phyloP scores from a whole-genome alignment of 2,113 vertebrate species.

The Vanacampus margaritifer region DNA sequence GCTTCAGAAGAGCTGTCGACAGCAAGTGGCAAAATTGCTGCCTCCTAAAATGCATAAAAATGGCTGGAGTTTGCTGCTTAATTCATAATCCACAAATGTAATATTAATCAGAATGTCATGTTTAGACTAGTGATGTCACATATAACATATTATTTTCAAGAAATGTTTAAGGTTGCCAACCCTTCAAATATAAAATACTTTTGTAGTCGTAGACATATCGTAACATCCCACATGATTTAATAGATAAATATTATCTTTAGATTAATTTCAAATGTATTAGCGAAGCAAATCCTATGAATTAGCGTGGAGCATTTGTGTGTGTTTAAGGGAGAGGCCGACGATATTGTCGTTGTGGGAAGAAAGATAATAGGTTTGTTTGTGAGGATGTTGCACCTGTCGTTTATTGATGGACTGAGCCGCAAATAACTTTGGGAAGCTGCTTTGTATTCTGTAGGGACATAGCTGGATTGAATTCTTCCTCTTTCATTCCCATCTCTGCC shows the following conservation, averaged over 20 bases:
- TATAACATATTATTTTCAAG: no score
- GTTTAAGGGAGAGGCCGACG: background rate
- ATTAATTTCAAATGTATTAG: background rate
- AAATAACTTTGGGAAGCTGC: conserved; percentile 59
- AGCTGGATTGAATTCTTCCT: conserved; percentile 7
- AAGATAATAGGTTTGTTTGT: conserved; percentile 64
- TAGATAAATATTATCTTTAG: background rate
- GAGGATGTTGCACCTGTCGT: conserved; percentile 60
- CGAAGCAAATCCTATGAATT: background rate
- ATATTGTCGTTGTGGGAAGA: conserved; percentile 53
- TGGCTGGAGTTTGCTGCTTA: no score
- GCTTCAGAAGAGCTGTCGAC: no score
- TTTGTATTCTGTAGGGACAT: conserved; percentile 19
- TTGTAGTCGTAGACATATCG: background rate
- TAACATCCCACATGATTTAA: no score
- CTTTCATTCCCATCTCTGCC: background rate
- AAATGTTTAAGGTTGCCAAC: no score
- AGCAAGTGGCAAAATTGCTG: no score
- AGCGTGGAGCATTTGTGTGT: background rate
- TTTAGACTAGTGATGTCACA: no score
- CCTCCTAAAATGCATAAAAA: no score
- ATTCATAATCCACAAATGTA: no score
- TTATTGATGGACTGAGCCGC: conserved; percentile 61
- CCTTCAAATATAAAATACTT: background rate
- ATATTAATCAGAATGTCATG: no score